Base-by-base conservation (phyloP, 2,797 vertebrate species). In the Oreortyx pictus region DNA sequence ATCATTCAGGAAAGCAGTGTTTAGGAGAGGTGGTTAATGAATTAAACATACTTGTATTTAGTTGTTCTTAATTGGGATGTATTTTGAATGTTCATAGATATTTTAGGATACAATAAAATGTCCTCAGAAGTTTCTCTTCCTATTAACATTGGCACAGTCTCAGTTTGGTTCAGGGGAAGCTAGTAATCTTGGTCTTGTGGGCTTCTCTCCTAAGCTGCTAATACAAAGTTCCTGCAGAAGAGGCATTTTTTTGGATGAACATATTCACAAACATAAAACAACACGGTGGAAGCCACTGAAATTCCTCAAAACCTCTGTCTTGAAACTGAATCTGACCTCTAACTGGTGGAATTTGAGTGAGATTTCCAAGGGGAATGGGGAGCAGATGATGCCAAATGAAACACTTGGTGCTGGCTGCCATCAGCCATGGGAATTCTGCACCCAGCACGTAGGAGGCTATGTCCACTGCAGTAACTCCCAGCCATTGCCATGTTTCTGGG, bases 121-220 rank as follows among this genome's bases (percentile, higher is more conserved):
- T 70, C 82, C 67, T 96, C 67, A 93, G 82, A 95, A 92, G 70
- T 74, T 92, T 94, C 60, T 86, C 52, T 89, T 93, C 92, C 56
- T 92, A 79, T 94, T 93, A 77, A 44, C 71, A 29, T 78, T 97
- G 94, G 94, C 90, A 75, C 15, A 49, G 31, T 72, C 75, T 79
- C n/a, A 4, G 86, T n/a, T 82, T 93, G 73, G 81, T 89, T 84
- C 57, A 93, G 86, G 18, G n/a, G 4, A 7, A 91, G 60, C 43
- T 86, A 77, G 33, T 87, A 92, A 94, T 92, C 68, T 78, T 87
- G 82, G 85, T 90, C 68, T 93, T 86, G 93, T 3, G 57, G 89
- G 74, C 82, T 91, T 93, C 65, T 72, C 31, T 86, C 25, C 80
- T 95, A 80, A 89, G 49, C 60, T 93, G 80, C 76, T 94, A 92